phyloP scores from a whole-genome alignment of 2,797 vertebrate genomes.

The Fratercula arctica region DNA sequence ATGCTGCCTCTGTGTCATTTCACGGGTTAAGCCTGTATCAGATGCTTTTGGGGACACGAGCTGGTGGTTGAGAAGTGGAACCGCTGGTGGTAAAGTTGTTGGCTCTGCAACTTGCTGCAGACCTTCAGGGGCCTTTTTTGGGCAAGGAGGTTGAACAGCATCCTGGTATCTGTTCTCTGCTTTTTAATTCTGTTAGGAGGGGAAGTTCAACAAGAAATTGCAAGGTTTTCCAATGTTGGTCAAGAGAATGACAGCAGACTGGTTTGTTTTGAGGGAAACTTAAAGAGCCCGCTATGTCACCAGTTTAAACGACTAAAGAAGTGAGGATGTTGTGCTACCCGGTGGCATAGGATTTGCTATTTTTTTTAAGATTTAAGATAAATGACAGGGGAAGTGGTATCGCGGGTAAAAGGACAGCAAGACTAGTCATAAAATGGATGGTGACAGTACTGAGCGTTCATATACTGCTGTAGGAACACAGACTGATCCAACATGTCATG shows the following conservation, averaged over 20 bases:
- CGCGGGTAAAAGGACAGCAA: background rate
- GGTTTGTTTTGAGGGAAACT: background rate
- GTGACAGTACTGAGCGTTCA: background rate
- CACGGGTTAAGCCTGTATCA: fast-evolving
- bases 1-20: background rate
- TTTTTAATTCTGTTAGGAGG: background rate
- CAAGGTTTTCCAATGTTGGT: background rate
- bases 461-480: background rate
- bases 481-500: background rate
- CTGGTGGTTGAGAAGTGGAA: background rate
- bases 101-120: background rate
- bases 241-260: background rate
- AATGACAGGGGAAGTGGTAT: background rate
- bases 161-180: background rate
- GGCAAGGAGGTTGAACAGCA: background rate
- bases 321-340: background rate
- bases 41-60: background rate
- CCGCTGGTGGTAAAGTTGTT: background rate
- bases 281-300: background rate
- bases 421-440: background rate
- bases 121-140: background rate
- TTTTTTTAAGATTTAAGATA: background rate
- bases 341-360: background rate
- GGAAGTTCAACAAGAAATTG: background rate
- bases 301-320: background rate